A percentile compares a stretch with the other conserved stretches of the same genome.
phyloP scores from a whole-genome alignment of 2,113 vertebrate species.

The Alligator sinensis region DNA sequence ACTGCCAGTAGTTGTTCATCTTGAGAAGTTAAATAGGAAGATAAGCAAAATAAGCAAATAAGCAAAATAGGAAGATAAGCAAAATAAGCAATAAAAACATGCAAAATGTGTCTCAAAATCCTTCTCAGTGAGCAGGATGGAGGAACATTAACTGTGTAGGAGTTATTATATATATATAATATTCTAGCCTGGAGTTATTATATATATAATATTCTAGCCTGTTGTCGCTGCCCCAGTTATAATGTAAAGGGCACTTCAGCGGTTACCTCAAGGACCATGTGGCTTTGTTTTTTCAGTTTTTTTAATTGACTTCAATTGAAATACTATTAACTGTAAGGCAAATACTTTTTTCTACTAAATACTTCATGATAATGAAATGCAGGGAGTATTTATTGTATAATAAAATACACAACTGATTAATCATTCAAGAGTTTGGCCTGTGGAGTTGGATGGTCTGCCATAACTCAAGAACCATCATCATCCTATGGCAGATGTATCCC shows the following conservation, averaged over 20 bases:
- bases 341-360: not conserved
- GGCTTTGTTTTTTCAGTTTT: not conserved
- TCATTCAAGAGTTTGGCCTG: not conserved
- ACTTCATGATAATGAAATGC: not conserved
- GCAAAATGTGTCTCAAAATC: not conserved
- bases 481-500: not conserved
- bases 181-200: no score
- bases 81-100: not conserved
- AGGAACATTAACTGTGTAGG: not conserved
- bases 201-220: not conserved
- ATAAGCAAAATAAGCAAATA: not conserved
- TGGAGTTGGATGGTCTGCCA: not conserved
- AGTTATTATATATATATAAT: no score
- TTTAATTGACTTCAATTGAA: not conserved
- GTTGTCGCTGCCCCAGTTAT: not conserved
- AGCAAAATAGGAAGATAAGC: not conserved
- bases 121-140: not conserved
- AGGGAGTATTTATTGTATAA: not conserved
- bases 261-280: not conserved
- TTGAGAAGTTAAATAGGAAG: not conserved
- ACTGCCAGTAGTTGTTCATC: not conserved
- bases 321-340: not conserved
- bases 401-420: not conserved
- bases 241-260: not conserved
- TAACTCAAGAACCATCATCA: not conserved